phyloP scores from a whole-genome alignment of 2,888 invertebrate species.

The Ormyrus labotus region DNA sequence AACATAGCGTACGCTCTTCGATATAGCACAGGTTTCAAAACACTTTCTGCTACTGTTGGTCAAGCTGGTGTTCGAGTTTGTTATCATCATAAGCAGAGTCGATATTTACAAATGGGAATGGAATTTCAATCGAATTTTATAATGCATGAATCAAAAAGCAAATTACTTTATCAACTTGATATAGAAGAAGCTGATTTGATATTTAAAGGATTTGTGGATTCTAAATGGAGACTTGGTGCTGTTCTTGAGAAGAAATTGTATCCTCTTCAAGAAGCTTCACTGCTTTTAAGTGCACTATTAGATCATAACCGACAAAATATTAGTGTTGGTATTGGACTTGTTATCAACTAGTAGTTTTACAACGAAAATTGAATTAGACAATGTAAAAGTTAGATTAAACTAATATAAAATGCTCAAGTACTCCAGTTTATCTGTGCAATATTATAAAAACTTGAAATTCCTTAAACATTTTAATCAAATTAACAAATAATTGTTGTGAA shows the following conservation, averaged over 20 bases:
- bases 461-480: neutral
- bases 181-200: constrained; percentile 80
- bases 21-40: constrained; percentile 79
- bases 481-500: too few species aligned
- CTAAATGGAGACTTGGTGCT: constrained; percentile 79
- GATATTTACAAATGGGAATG: constrained; percentile 81
- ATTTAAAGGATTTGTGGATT: constrained; percentile 80
- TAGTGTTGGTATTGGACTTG: constrained; percentile 81
- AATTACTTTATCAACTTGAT: constrained; percentile 81
- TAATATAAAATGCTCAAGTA: constrained; percentile 29
- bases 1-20: constrained; percentile 71
- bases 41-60: constrained; percentile 83
- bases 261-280: constrained; percentile 80
- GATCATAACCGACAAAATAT: constrained; percentile 81
- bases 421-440: constrained; percentile 9
- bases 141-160: constrained; percentile 79
- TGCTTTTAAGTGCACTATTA: constrained; percentile 80
- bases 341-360: constrained; percentile 71
- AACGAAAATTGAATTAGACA: constrained; percentile 30
- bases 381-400: constrained; percentile 41
- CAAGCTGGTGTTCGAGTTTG: constrained; percentile 77
- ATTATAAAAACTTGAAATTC: constrained; percentile 28
- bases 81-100: constrained; percentile 81
- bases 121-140: constrained; percentile 81
- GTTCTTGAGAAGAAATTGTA: constrained; percentile 81